Evolutionary conservation across 2,113 vertebrate species (phyloP).

Genomic region (Sinocyclocheilus grahami): DNA sequence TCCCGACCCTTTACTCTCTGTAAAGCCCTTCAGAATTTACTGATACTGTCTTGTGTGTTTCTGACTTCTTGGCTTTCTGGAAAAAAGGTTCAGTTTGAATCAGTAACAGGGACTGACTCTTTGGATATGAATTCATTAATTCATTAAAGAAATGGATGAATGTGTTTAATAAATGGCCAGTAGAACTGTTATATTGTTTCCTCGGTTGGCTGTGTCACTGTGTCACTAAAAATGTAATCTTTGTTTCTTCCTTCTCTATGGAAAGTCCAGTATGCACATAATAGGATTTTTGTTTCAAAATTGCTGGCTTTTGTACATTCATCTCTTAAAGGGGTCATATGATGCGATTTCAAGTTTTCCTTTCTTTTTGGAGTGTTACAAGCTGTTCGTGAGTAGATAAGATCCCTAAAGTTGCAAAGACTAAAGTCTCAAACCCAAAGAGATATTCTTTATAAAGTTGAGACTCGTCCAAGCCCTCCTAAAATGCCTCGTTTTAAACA

Average conservation of each 20-base stretch:
- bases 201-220: background rate
- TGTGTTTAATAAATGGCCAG: background rate
- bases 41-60: conserved; percentile 2
- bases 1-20: background rate
- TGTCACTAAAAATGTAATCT: background rate
- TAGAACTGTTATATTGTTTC: background rate
- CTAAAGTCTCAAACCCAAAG: too few species aligned
- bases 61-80: background rate
- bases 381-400: too few species aligned
- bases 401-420: too few species aligned
- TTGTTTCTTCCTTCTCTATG: background rate
- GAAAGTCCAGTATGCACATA: background rate
- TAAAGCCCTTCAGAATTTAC: background rate
- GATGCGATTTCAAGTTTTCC: too few species aligned
- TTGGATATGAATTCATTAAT: background rate
- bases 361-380: too few species aligned
- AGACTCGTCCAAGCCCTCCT: too few species aligned
- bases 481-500: too few species aligned
- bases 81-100: background rate
- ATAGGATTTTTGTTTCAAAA: background rate
- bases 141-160: conserved; percentile 14
- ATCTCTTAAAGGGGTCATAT: background rate
- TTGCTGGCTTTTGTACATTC: background rate
- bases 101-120: background rate
- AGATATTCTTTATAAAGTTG: too few species aligned